Base-by-base conservation (phyloP, 2,888 invertebrate species). In the Micoletzkya japonica region DNA sequence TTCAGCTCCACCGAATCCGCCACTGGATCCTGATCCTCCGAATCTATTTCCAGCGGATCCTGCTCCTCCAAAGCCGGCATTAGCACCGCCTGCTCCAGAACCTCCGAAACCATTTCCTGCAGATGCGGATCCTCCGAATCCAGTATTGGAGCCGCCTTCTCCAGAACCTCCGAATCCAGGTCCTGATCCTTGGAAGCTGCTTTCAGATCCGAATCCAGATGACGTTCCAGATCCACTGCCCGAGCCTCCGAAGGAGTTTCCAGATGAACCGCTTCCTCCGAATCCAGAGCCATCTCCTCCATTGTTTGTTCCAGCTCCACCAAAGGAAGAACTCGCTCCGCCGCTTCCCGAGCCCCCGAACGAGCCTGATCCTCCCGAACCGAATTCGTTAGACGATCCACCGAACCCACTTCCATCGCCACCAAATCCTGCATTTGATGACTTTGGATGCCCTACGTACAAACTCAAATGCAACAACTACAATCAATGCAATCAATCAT, bases 241-340 rank as follows among this genome's bases (percentile, higher is more conserved):
- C 60, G 28, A 60, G 26, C 60, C 60, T 59, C 54, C 59, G 37
- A 44, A 61, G 4, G 32, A 28, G 14, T 7, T 7, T 44, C 61
- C 49, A 30, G 30, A 61, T 26, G 44, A 39, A 28, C 49, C 61
- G 6, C 24, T 39, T 20, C 61, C 54, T 54, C 54, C 59, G 10
- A 7, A 37, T 24, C 59, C 59, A 37, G 59, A 59, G 26, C 59
- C 61, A 49, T 39, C 34, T 14, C 44, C 20, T 39, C 60, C 60
- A 60, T 28, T n/a, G 6, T 17, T 20, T 1, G 24, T 20, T 26
- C 59, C 59, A 36, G 39, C 34, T 34, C 59, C 44, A 61, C 44
- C 39, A n/a, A 28, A 39, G 39, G 61, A 61, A 39, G 58, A 36
- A 28, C 58, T 30, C 30, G 44, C 24, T 30, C 59, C 39, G 20